These are phyloP conservation scores for Umimayanthus chanpuru DNA, from an alignment of 92 coral and sea anemone species.

Conservation along the genomic window DNA sequence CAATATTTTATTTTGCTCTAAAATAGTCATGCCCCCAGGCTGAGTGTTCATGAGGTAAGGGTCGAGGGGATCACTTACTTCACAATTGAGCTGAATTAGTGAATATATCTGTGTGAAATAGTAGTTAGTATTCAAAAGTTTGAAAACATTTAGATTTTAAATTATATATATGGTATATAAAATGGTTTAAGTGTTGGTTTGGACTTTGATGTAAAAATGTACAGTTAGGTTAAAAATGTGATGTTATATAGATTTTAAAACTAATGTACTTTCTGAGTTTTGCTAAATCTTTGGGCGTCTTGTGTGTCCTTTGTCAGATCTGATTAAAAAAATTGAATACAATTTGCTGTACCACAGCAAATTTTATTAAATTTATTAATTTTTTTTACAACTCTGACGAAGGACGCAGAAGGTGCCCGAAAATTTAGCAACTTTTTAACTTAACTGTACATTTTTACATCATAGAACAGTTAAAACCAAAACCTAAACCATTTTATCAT, in stretches of 20 bases:
- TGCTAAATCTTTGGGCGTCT: background rate
- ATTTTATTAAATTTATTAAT: no score
- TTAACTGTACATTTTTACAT: background rate
- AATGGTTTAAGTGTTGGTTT: background rate
- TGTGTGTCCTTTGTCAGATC: background rate
- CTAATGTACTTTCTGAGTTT: no score
- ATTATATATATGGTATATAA: background rate
- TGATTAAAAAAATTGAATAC: background rate
- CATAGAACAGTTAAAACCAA: background rate
- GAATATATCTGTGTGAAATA: background rate
- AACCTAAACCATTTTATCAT: background rate
- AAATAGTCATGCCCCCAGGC: background rate
- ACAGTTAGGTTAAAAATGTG: background rate
- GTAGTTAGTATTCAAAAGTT: background rate
- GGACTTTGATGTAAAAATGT: background rate
- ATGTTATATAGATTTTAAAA: background rate
- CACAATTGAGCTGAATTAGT: background rate
- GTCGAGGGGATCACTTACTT: background rate
- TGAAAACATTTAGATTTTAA: background rate
- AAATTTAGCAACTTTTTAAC: background rate
- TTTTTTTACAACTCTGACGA: background rate
- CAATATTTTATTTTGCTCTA: background rate
- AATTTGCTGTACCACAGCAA: background rate
- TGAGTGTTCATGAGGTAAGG: background rate
- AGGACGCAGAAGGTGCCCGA: constrained; percentile 5